Evolutionary conservation across 1,140 invertebrate species (phyloP), one percentile per base, ranked within the genome.

Genomic region (Drosophila rhopaloa): DNA sequence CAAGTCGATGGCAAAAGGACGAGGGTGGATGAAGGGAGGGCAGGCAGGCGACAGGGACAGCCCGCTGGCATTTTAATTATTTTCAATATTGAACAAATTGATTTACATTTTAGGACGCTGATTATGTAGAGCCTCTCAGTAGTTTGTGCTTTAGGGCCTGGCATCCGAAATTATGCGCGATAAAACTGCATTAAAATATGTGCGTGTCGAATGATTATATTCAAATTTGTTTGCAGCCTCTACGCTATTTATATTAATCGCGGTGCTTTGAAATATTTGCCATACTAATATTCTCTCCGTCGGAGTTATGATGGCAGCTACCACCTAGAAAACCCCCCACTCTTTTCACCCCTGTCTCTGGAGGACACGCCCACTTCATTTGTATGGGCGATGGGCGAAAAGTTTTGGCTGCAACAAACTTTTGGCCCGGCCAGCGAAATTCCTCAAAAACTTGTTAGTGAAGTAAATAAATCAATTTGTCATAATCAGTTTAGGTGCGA

Each of bases 391-490:
- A 66, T 37, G 27, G 50, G 73, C 68, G 41, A 67, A 84, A 88
- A 88, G 54, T 86, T 79, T 74, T 48, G 61, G 19, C 73, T 76
- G 80, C 62, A 81, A 77, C 73, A 78, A 88, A 83, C 67, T 88
- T 88, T 83, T 80, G 61, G 71, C 58, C 61, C 59, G 80, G 58
- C 62, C 81, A 73, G 60, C 51, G 76, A 74, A 88, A 84, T 88
- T 88, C 68, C 61, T 83, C 76, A 75, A 82, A 86, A 91, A 91
- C 88, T 91, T 91, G 88, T 91, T 91, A 91, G 88, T 88, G 66
- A 91, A 91, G 88, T 91, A 91, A 91, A 91, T 91, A 91, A 91
- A 91, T 91, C 88, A 91, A 91, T 91, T 91, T 91, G 88, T 91
- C 88, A 91, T 91, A 91, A 91, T 91, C 88, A 91, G 88, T 84